Percentiles rank a stretch among this genome's conserved stretches.
Conservation (phyloP, 2,113 vertebrate species). For the Athene noctua region DNA sequence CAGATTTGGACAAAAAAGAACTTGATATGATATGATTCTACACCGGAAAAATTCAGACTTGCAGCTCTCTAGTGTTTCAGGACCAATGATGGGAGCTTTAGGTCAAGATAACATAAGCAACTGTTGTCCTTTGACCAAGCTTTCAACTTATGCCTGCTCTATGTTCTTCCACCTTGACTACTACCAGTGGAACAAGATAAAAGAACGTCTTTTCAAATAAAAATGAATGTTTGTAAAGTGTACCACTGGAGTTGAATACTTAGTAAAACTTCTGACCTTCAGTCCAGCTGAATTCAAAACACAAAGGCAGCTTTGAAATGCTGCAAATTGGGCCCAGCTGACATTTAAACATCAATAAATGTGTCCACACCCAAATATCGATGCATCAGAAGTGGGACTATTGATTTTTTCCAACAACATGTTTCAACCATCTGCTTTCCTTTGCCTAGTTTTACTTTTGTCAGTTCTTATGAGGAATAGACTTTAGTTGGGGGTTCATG, state of each 20-base stretch:
- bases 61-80: neutral
- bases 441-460: constrained; percentile 1
- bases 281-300: constrained; percentile 3
- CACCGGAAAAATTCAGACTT: neutral
- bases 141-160: neutral
- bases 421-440: constrained; percentile 47
- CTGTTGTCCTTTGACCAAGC: neutral
- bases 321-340: constrained; percentile 50
- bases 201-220: neutral
- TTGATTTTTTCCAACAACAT: constrained; percentile 52
- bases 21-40: neutral
- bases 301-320: constrained; percentile 51
- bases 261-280: constrained; percentile 47
- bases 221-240: neutral
- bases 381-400: constrained; percentile 44
- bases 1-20: neutral
- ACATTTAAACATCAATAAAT: constrained; percentile 58
- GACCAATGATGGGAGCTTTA: neutral
- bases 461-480: neutral
- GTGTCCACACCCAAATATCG: constrained; percentile 52
- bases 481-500: neutral
- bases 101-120: neutral
- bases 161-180: neutral
- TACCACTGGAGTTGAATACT: neutral
- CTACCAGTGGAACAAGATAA: neutral